Conservation (phyloP, 2,888 invertebrate genomes). For the Andrena flavipes region DNA sequence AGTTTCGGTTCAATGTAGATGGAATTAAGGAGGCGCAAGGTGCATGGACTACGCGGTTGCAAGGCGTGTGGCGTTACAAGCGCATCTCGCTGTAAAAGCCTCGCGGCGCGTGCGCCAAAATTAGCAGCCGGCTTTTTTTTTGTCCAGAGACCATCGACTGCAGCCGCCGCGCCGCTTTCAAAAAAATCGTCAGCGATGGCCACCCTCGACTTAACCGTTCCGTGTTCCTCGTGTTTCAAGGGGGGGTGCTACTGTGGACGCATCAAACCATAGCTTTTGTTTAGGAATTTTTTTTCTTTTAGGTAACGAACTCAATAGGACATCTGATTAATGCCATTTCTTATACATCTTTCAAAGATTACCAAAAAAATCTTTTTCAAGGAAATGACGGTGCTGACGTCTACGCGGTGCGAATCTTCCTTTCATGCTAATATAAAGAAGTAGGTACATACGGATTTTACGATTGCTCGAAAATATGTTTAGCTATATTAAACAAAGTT, state of each 20-base stretch:
- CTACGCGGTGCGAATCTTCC: no score
- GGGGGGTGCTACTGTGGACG: neutral
- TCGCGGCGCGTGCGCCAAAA: conserved; percentile 54
- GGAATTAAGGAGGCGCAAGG: conserved; percentile 42
- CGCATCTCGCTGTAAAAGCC: conserved; percentile 58
- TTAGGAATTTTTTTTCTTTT: no score
- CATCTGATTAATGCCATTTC: no score
- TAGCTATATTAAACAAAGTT: no score
- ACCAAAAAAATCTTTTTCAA: no score
- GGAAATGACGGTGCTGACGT: no score
- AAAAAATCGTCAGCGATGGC: conserved; percentile 31
- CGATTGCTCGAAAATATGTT: no score
- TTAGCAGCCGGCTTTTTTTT: conserved; percentile 58
- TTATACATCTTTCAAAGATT: no score
- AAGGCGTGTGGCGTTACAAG: conserved; percentile 58
- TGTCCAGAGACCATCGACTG: conserved; percentile 9
- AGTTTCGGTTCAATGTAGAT: neutral
- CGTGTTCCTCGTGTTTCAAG: neutral
- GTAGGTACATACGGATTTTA: no score
- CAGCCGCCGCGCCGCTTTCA: conserved; percentile 29
- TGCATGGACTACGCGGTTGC: conserved; percentile 21
- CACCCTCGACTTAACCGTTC: conserved; percentile 3
- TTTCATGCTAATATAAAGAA: no score
- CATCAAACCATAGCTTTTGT: no score
- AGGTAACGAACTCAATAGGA: no score